Conservation (phyloP, 2,888 invertebrate species). For the Anarsia innoxiella region DNA sequence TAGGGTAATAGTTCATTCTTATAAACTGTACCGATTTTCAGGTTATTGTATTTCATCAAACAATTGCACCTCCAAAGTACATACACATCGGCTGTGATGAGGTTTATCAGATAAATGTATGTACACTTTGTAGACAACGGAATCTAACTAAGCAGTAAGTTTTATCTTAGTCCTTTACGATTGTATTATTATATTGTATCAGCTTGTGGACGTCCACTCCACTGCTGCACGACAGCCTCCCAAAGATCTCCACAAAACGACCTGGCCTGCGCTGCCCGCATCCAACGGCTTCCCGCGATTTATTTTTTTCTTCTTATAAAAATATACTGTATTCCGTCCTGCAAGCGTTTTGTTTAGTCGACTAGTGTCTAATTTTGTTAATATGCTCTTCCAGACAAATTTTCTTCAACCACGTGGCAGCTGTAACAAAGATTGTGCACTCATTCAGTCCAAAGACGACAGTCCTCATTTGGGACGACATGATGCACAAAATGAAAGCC, state of each 20-base stretch:
- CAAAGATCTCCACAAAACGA: too few relatives aligned
- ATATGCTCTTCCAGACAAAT: slow-evolving; percentile 73
- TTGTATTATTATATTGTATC: too few relatives aligned
- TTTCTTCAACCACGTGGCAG: slow-evolving; percentile 78
- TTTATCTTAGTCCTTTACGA: slow-evolving; percentile 10
- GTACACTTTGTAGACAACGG: slow-evolving; percentile 27
- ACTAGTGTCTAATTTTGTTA: too few relatives aligned
- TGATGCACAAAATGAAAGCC: slow-evolving; percentile 77
- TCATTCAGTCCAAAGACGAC: slow-evolving; percentile 64
- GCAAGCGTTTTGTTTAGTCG: too few relatives aligned
- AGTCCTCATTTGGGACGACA: slow-evolving; percentile 89
- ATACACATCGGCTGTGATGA: slow-evolving; percentile 91
- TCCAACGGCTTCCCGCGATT: too few relatives aligned
- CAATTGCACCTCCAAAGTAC: slow-evolving; percentile 37
- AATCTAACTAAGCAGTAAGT: slow-evolving; percentile 33
- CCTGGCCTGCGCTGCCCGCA: too few relatives aligned
- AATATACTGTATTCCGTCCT: too few relatives aligned
- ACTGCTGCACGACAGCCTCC: too few relatives aligned
- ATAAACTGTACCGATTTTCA: too few relatives aligned
- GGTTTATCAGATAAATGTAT: slow-evolving; percentile 82
- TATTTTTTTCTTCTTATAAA: too few relatives aligned
- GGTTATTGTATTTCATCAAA: slow-evolving; percentile 50
- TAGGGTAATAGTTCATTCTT: too few relatives aligned
- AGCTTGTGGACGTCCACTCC: too few relatives aligned
- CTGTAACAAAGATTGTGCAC: slow-evolving; percentile 64